phyloP scores from a whole-genome alignment of 2,797 vertebrate genomes.

The Diglossa cyanea region DNA sequence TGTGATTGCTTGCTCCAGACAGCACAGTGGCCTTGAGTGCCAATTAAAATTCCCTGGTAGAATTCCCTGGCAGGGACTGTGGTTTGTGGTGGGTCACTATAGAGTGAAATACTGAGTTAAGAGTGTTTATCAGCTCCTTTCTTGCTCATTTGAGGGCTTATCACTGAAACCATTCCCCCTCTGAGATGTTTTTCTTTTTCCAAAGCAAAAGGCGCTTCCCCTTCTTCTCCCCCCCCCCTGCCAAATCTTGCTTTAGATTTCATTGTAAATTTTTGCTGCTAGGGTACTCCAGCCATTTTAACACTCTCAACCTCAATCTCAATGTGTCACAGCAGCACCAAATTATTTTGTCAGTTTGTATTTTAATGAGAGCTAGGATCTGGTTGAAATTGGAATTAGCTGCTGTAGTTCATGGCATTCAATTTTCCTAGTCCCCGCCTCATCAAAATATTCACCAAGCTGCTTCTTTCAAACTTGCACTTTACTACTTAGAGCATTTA shows the following conservation, averaged over 20 bases:
- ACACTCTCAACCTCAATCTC: neutral
- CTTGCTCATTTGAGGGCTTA: neutral
- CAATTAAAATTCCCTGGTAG: neutral
- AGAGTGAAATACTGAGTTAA: neutral
- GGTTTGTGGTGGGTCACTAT: fast-evolving
- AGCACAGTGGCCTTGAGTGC: neutral
- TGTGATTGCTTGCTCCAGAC: neutral
- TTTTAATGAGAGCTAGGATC: neutral
- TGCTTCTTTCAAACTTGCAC: neutral
- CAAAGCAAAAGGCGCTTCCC: neutral
- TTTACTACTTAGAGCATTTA: neutral
- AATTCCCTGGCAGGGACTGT: neutral
- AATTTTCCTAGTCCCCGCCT: neutral
- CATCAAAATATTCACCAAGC: neutral
- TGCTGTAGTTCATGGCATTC: neutral
- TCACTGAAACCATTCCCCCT: neutral
- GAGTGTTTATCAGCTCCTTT: neutral
- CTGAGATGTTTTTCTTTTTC: neutral
- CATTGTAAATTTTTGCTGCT: neutral
- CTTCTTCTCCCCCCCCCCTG: fast-evolving
- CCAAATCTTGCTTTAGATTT: neutral
- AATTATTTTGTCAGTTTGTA: neutral
- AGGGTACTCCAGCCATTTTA: neutral
- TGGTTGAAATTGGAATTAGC: neutral
- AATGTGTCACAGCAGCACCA: neutral